Evolutionary conservation across 2,113 vertebrate genomes (phyloP).

Genomic region (Oxygymnocypris stewartii): DNA sequence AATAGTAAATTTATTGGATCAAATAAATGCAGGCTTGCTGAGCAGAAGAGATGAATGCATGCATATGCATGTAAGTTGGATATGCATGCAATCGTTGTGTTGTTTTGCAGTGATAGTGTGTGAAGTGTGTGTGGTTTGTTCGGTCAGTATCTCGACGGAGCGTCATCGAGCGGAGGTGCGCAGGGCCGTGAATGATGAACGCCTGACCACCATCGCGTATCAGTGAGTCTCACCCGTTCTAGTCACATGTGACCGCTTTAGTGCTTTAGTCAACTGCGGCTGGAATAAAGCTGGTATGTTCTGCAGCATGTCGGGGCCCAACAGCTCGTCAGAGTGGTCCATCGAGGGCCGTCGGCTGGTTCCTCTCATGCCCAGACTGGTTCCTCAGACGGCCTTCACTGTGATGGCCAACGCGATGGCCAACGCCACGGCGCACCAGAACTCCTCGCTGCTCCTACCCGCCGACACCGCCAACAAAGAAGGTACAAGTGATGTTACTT

Average conservation of each 20-base stretch:
- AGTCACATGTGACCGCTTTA: background rate
- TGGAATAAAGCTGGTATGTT: background rate
- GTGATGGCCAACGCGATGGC: constrained; percentile 93
- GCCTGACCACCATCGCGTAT: constrained; percentile 94
- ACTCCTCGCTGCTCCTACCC: constrained; percentile 86
- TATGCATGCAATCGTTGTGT: background rate
- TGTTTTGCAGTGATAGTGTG: background rate
- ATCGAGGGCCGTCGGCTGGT: constrained; percentile 96
- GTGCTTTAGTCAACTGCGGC: background rate
- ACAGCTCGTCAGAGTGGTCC: constrained; percentile 96
- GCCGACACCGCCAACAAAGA: constrained; percentile 97
- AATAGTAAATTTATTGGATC: too few species aligned
- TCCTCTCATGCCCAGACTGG: constrained; percentile 93
- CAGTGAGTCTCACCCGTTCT: constrained; percentile 81
- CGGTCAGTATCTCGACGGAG: constrained; percentile 92
- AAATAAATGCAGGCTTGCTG: too few species aligned
- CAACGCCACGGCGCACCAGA: constrained; percentile 90
- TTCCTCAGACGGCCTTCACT: constrained; percentile 96
- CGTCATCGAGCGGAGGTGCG: constrained; percentile 97
- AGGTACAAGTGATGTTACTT: constrained; percentile 65
- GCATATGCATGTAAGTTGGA: too few species aligned
- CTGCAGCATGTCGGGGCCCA: constrained; percentile 95
- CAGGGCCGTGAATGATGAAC: constrained; percentile 96
- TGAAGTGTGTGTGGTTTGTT: background rate
- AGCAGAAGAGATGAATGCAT: too few species aligned